phyloP scores from a whole-genome alignment of 2,113 vertebrate genomes.

The Donacobius atricapilla region DNA sequence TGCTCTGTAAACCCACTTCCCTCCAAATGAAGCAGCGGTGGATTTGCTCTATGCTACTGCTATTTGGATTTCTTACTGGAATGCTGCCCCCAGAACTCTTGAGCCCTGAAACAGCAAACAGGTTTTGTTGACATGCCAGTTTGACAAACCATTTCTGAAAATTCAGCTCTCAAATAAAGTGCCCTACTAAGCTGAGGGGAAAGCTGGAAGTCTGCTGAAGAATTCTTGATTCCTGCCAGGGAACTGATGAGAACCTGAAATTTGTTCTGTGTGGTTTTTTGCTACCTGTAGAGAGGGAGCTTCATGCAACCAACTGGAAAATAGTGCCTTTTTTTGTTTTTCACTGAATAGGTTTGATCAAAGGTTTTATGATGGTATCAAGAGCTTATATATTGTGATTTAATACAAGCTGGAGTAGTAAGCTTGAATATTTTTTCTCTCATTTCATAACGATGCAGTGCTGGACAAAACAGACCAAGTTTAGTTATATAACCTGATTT shows the following conservation, averaged over 20 bases:
- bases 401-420: neutral
- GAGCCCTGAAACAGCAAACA: neutral
- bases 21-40: neutral
- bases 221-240: neutral
- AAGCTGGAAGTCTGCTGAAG: neutral
- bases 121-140: neutral
- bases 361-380: neutral
- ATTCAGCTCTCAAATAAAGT: neutral
- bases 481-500: neutral
- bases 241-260: neutral
- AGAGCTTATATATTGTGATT: neutral
- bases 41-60: neutral
- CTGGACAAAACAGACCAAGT: neutral
- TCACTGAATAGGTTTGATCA: neutral
- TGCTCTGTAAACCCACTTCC: neutral
- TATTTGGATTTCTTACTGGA: neutral
- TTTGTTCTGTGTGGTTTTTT: neutral
- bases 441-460: neutral
- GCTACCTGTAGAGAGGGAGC: neutral
- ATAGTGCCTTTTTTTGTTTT: neutral
- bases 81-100: neutral
- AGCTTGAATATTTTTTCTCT: neutral
- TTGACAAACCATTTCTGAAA: neutral
- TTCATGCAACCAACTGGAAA: neutral
- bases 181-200: neutral